These are phyloP conservation scores for Zaprionus tsacasi DNA, from an alignment of 1,140 invertebrate species.

Conservation along the genomic window DNA sequence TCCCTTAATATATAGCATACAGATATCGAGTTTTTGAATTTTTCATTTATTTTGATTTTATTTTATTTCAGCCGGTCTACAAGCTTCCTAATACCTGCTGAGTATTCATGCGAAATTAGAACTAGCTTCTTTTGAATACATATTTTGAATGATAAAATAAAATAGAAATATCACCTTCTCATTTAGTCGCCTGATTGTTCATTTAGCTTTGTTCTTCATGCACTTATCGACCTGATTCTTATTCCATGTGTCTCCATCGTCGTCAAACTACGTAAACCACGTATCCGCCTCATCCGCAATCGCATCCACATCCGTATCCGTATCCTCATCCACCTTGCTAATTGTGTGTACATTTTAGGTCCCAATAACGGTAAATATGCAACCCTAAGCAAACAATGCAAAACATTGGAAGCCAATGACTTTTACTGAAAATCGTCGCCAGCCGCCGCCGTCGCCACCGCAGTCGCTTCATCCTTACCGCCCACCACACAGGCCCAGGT, in stretches of 20 bases:
- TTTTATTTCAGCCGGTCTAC: too few species aligned
- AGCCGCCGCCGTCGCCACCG: slow-evolving; percentile 81
- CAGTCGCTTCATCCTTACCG: slow-evolving; percentile 59
- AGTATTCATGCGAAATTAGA: too few species aligned
- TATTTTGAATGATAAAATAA: too few species aligned
- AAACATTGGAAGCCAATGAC: slow-evolving; percentile 95
- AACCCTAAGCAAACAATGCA: slow-evolving; percentile 97
- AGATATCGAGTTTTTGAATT: too few species aligned
- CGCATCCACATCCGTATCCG: slow-evolving; percentile 42
- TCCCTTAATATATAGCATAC: too few species aligned
- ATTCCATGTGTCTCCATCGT: slow-evolving; percentile 28
- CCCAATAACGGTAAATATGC: slow-evolving; percentile 93
- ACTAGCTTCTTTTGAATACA: too few species aligned
- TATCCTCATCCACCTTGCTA: slow-evolving; percentile 75
- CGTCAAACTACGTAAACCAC: slow-evolving; percentile 10
- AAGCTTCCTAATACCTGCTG: too few species aligned
- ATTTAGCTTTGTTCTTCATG: background rate
- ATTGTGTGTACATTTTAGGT: slow-evolving; percentile 83
- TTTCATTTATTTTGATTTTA: too few species aligned
- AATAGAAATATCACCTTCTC: background rate
- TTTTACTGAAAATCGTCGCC: slow-evolving; percentile 94
- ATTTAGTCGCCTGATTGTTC: background rate
- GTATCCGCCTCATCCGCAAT: slow-evolving; percentile 22
- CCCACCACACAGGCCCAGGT: slow-evolving; percentile 68
- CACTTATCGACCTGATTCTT: slow-evolving; percentile 32